A percentile compares a stretch with the other conserved stretches of the same genome.
These are phyloP conservation scores for Isaurus tuberculatus DNA, from an alignment of 92 coral and sea anemone genomes.

Conservation along the genomic window DNA sequence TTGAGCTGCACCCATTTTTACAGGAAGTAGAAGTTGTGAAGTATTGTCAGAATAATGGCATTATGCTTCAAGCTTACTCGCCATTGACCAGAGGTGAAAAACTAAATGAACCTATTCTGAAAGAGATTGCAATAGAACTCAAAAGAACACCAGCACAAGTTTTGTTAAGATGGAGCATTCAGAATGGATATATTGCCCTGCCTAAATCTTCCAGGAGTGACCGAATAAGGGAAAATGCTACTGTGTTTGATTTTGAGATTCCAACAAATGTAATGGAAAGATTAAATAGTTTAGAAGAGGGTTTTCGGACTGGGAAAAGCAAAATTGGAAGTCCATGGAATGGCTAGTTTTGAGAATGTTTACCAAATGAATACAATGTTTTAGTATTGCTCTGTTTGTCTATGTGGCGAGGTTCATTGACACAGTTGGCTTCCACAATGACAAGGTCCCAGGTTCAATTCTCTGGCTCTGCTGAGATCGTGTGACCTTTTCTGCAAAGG, in stretches of 20 bases:
- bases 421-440: too few species aligned
- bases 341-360: conserved; percentile 47
- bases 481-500: too few species aligned
- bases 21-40: conserved; percentile 76
- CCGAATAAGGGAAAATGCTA: conserved; percentile 84
- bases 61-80: conserved; percentile 90
- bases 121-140: conserved; percentile 59
- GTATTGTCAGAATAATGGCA: conserved; percentile 76
- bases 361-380: neutral
- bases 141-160: conserved; percentile 81
- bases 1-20: conserved; percentile 93
- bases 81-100: conserved; percentile 91
- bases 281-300: conserved; percentile 85
- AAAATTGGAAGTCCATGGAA: conserved; percentile 90
- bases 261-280: conserved; percentile 67
- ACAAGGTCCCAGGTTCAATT: too few species aligned
- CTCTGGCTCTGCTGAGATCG: too few species aligned
- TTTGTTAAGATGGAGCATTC: conserved; percentile 86
- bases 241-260: conserved; percentile 83
- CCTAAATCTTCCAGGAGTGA: conserved; percentile 82
- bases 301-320: conserved; percentile 87
- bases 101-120: conserved; percentile 71
- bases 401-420: too few species aligned
- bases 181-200: conserved; percentile 83
- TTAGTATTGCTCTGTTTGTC: neutral